phyloP scores from a whole-genome alignment of 1,140 invertebrate genomes.

The Geopemphigus sp. region DNA sequence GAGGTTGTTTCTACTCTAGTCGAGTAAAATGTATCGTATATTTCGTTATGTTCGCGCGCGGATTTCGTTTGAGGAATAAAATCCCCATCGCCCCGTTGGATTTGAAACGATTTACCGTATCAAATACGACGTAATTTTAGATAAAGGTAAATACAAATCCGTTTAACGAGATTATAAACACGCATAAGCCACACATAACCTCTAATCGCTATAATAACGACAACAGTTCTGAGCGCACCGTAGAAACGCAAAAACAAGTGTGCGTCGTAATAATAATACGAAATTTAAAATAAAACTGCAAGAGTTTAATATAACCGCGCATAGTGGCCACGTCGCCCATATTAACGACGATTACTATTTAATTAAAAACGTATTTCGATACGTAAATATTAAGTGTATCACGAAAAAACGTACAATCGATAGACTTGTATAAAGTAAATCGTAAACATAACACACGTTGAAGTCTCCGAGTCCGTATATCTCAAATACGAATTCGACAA shows the following conservation, averaged over 20 bases:
- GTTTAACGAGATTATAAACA: conserved; percentile 12
- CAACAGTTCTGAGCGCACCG: background rate
- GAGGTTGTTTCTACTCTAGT: too few species aligned
- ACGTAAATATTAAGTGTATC: too few species aligned
- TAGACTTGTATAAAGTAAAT: too few species aligned
- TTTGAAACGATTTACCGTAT: background rate
- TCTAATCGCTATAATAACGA: background rate
- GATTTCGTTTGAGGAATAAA: too few species aligned
- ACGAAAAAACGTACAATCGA: too few species aligned
- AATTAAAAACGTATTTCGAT: background rate
- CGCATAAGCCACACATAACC: background rate
- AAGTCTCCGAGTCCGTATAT: too few species aligned
- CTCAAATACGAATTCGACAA: too few species aligned
- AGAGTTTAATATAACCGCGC: too few species aligned
- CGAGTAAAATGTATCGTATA: background rate
- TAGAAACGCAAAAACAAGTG: background rate
- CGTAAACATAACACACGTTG: too few species aligned
- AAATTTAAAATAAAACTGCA: background rate
- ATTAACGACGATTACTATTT: background rate
- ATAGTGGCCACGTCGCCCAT: background rate
- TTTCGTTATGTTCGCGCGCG: too few species aligned
- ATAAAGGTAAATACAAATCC: background rate
- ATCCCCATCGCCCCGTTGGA: background rate
- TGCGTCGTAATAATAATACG: background rate
- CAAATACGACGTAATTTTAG: background rate